A percentile compares a stretch with the other conserved stretches of the same genome.
Conservation (phyloP, 2,888 invertebrate genomes). For the Lacanobia oleracea region DNA sequence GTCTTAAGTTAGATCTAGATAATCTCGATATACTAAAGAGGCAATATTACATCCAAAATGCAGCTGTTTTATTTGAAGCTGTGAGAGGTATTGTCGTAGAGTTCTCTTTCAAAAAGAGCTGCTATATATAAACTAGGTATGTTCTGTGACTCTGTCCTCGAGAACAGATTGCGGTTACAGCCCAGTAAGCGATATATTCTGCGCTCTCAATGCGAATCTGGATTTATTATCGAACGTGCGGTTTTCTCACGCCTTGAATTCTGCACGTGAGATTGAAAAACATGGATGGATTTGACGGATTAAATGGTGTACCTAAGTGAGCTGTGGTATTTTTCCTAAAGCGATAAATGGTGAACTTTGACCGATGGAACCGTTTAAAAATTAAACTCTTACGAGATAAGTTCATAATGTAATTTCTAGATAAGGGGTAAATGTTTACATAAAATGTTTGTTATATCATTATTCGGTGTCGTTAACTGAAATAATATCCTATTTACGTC, state of each 20-base stretch:
- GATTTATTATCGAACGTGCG: conserved; percentile 58
- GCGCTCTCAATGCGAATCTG: conserved; percentile 48
- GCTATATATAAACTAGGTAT: conserved; percentile 43
- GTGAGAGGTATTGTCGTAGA: neutral
- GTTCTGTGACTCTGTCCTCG: conserved; percentile 33
- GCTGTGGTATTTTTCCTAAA: neutral
- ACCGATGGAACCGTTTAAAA: neutral
- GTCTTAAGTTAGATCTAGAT: neutral
- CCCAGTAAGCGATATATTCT: conserved; percentile 56
- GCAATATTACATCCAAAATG: neutral
- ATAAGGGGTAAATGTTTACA: neutral
- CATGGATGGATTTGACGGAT: conserved; percentile 24
- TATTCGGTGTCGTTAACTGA: neutral
- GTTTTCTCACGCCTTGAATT: conserved; percentile 56
- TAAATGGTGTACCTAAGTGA: neutral
- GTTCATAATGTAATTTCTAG: neutral
- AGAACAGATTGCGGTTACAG: conserved; percentile 44
- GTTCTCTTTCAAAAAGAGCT: neutral
- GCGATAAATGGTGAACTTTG: conserved; percentile 6
- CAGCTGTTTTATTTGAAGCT: neutral
- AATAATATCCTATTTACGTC: neutral
- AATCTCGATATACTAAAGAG: too few species aligned
- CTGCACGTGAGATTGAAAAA: conserved; percentile 29
- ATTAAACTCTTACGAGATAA: too few species aligned
- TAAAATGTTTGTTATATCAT: neutral